Conservation (phyloP, 2,113 vertebrate species). For the Nothocercus nigrocapillus region DNA sequence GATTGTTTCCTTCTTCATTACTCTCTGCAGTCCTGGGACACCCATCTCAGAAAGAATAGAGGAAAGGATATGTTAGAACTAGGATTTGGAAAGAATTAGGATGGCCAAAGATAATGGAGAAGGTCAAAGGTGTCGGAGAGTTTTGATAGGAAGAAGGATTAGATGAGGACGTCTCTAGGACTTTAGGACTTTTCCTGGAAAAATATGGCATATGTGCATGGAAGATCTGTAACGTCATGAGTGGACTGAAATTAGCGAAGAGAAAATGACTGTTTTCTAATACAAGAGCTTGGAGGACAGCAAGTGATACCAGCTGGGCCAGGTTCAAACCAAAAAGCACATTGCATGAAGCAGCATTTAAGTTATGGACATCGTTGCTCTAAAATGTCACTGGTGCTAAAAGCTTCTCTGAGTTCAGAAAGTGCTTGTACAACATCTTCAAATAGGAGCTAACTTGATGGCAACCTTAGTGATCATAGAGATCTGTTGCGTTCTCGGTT, state of each 20-base stretch:
- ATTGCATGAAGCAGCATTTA: not conserved
- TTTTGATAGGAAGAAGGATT: not conserved
- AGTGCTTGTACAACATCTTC: not conserved
- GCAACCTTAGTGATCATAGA: accelerated
- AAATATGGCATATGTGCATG: accelerated
- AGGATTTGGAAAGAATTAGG: not conserved
- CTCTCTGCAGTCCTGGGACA: not conserved
- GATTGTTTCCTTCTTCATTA: not conserved
- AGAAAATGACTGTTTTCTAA: not conserved
- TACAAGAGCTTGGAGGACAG: not conserved
- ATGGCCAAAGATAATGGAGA: not conserved
- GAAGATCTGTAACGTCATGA: not conserved
- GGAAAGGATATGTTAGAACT: not conserved
- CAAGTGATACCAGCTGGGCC: not conserved
- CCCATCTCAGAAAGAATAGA: not conserved
- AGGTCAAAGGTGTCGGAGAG: not conserved
- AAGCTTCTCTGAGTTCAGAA: not conserved
- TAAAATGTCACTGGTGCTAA: not conserved
- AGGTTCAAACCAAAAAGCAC: not conserved
- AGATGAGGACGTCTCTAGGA: not conserved
- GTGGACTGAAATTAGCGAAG: not conserved
- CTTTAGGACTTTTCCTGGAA: not conserved
- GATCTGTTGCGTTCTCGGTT: not conserved
- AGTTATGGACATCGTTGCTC: not conserved
- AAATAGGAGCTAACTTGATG: accelerated